Conservation (phyloP, 2,797 vertebrate genomes). For the Channa striata region DNA sequence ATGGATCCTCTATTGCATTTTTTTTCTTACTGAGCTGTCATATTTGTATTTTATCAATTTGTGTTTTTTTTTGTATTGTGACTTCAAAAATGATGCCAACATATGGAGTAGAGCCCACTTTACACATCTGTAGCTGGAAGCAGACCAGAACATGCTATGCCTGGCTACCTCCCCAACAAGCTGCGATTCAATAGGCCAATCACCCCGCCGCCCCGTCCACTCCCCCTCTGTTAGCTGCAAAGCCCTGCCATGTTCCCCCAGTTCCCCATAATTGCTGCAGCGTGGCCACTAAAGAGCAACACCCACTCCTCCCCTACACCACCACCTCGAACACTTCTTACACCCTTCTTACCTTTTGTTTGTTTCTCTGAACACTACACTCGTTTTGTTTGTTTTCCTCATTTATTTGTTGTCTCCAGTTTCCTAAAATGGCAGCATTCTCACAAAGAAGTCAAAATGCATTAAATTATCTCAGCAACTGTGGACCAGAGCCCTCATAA, state of each 20-base stretch:
- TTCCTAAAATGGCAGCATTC: neutral
- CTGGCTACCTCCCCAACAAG: constrained; percentile 60
- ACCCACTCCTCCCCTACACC: constrained; percentile 31
- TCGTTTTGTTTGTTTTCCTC: constrained; percentile 18
- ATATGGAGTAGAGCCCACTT: constrained; percentile 32
- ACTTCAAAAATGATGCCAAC: constrained; percentile 35
- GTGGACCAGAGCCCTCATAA: neutral
- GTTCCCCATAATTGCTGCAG: constrained; percentile 94
- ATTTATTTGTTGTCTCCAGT: constrained; percentile 8
- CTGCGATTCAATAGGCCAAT: constrained; percentile 55
- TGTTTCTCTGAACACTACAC: neutral
- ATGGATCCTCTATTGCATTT: neutral
- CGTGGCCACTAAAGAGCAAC: constrained; percentile 91
- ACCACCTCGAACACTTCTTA: constrained; percentile 5
- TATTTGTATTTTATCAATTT: too few relatives aligned
- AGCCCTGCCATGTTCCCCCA: constrained; percentile 89
- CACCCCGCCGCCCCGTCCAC: constrained; percentile 44
- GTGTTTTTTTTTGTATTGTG: too few relatives aligned
- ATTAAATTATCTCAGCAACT: too few relatives aligned
- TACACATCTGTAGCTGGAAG: constrained; percentile 78
- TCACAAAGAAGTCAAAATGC: neutral
- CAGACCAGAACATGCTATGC: constrained; percentile 86
- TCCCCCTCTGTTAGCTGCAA: constrained; percentile 87
- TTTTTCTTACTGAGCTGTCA: too few relatives aligned
- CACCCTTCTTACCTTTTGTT: neutral